Evolutionary conservation across 2,113 vertebrate species (phyloP).

Genomic region (Macaca nemestrina): DNA sequence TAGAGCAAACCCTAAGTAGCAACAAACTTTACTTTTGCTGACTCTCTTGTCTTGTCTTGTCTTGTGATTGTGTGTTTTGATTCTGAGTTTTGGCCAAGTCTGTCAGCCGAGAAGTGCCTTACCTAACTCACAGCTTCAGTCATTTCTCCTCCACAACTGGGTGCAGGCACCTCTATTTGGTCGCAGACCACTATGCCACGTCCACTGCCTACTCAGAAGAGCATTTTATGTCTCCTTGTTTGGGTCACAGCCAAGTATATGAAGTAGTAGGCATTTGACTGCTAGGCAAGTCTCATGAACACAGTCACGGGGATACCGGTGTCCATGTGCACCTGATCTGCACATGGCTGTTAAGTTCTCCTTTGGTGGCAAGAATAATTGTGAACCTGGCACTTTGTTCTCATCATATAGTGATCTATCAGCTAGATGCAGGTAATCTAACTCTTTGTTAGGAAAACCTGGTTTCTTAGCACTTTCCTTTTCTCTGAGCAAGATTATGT

Average conservation of each 20-base stretch:
- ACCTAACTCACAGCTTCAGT: background rate
- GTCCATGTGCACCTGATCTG: background rate
- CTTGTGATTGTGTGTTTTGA: background rate
- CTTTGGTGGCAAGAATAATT: rapidly evolving
- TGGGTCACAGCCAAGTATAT: background rate
- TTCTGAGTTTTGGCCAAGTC: background rate
- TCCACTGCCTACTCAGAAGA: background rate
- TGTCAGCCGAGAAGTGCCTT: background rate
- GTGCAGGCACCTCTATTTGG: background rate
- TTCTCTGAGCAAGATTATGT: background rate
- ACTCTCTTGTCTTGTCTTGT: background rate
- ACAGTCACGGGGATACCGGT: too few species aligned
- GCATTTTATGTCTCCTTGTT: background rate
- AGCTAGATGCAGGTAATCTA: background rate
- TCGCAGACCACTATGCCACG: rapidly evolving
- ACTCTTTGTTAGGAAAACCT: background rate
- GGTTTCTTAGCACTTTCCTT: background rate
- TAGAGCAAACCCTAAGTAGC: background rate
- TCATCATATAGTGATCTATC: background rate
- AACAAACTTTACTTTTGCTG: background rate
- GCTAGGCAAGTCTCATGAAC: background rate
- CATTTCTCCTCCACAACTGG: background rate
- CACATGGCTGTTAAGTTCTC: background rate
- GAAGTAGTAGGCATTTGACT: background rate
- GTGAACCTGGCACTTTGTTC: background rate